phyloP scores from a whole-genome alignment of 2,113 vertebrate genomes.

The Channa maculata region DNA sequence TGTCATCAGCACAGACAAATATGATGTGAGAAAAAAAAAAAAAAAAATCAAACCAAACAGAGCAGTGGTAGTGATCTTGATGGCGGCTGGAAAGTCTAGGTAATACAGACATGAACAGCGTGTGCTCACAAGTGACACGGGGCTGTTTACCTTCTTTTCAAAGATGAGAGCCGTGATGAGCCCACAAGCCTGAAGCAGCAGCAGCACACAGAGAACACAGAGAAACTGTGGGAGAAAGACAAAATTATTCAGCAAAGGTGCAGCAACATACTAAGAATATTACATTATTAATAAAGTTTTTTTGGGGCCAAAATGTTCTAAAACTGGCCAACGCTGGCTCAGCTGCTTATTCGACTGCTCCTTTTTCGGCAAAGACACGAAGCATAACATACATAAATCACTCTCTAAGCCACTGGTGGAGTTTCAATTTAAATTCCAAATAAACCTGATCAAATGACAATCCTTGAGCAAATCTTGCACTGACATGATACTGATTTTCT shows the following conservation, averaged over 20 bases:
- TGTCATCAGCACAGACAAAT: neutral
- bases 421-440: too few relatives aligned
- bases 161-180: conserved; percentile 87
- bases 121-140: neutral
- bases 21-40: neutral
- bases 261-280: neutral
- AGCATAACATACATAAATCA: neutral
- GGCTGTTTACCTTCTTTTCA: conserved; percentile 85
- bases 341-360: neutral
- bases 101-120: too few relatives aligned
- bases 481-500: too few relatives aligned
- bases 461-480: too few relatives aligned
- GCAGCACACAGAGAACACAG: conserved; percentile 88
- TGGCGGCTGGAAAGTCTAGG: too few relatives aligned
- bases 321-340: neutral
- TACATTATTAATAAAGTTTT: neutral
- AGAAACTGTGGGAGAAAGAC: conserved; percentile 84
- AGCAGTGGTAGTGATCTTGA: neutral
- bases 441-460: too few relatives aligned
- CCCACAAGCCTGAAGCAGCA: conserved; percentile 84
- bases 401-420: too few relatives aligned
- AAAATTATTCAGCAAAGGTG: neutral
- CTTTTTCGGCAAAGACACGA: neutral
- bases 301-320: neutral
- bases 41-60: neutral